Conservation (phyloP, 2,797 vertebrate species). For the Lophotriccus pileatus region DNA sequence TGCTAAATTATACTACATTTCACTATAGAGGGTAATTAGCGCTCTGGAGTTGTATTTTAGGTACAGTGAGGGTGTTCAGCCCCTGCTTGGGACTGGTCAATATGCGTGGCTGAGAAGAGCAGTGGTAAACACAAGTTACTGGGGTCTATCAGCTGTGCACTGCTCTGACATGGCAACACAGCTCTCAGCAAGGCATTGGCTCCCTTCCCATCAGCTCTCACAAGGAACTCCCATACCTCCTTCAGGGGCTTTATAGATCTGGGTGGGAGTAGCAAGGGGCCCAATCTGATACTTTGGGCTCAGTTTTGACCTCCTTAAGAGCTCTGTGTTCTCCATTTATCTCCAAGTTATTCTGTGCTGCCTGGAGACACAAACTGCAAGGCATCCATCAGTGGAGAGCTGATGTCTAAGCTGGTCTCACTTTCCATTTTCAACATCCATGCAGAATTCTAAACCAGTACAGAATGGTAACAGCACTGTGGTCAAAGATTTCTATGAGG, state of each 20-base stretch:
- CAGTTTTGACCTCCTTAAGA: background rate
- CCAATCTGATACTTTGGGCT: background rate
- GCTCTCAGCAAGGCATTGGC: background rate
- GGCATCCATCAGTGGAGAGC: background rate
- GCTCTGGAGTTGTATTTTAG: background rate
- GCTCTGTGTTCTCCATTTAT: background rate
- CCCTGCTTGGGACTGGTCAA: background rate
- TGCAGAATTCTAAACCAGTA: background rate
- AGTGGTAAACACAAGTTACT: background rate
- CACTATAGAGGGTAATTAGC: background rate
- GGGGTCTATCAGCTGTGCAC: fast-evolving
- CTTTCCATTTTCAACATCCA: background rate
- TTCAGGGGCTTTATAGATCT: background rate
- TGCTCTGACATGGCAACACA: background rate
- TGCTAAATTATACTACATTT: background rate
- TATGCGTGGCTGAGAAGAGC: background rate
- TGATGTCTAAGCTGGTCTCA: background rate
- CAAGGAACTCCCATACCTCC: background rate
- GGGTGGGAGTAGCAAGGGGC: background rate
- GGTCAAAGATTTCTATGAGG: background rate
- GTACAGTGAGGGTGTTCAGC: background rate
- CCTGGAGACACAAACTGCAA: background rate
- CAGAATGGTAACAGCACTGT: background rate
- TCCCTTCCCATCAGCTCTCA: background rate
- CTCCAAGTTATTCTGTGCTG: background rate